These are phyloP conservation scores for Himantopus leucocephalus DNA, from an alignment of 2,113 vertebrate genomes.

Conservation along the genomic window DNA sequence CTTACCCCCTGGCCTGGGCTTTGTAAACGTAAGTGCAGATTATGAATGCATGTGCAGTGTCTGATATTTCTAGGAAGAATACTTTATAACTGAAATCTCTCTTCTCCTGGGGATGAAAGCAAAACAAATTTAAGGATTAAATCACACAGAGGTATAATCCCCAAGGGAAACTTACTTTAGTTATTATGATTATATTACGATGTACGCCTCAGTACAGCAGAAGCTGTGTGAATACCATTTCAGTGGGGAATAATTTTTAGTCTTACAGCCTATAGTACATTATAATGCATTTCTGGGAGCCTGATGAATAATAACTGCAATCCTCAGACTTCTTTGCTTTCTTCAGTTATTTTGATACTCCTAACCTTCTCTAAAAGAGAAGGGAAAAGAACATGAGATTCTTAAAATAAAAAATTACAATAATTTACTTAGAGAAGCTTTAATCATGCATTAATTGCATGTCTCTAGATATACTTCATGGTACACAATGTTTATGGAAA, in stretches of 20 bases:
- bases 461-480: background rate
- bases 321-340: conserved; percentile 6
- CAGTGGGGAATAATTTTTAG: conserved; percentile 76
- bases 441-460: background rate
- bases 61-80: conserved; percentile 67
- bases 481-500: background rate
- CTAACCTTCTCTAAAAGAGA: background rate
- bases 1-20: conserved; percentile 38
- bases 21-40: conserved; percentile 60
- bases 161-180: conserved; percentile 73
- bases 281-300: conserved; percentile 63
- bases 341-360: conserved; percentile 12
- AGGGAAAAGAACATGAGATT: background rate
- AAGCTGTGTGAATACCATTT: conserved; percentile 64
- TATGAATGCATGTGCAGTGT: conserved; percentile 55
- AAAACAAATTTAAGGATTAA: conserved; percentile 82
- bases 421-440: background rate
- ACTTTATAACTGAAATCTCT: conserved; percentile 72
- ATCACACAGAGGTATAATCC: conserved; percentile 76
- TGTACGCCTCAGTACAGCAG: conserved; percentile 61
- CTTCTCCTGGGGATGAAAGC: conserved; percentile 77
- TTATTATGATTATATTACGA: conserved; percentile 75
- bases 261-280: conserved; percentile 71
- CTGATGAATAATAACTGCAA: conserved; percentile 55
- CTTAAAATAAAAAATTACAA: background rate